A percentile compares a stretch with the other conserved stretches of the same genome.
Conservation (phyloP, 2,888 invertebrate species). For the Norana najaformis region DNA sequence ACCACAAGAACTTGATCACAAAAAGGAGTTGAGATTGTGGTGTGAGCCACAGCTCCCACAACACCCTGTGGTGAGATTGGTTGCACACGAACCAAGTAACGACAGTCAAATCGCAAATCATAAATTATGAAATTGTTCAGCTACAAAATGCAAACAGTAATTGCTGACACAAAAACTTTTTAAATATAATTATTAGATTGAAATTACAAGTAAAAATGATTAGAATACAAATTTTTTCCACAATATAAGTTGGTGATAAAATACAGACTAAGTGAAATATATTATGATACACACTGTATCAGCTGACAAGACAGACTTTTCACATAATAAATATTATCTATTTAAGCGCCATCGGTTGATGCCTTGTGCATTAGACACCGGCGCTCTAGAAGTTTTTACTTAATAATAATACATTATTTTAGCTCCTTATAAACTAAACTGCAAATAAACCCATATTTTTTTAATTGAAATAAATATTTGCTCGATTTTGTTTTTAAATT, state of each 20-base stretch:
- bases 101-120: slow-evolving; percentile 53
- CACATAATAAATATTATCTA: not conserved
- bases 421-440: not conserved
- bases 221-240: not conserved
- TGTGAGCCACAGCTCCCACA: slow-evolving; percentile 41
- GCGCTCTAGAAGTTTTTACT: too few species aligned
- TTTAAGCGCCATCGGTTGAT: too few species aligned
- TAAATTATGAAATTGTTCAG: slow-evolving; percentile 49
- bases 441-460: not conserved
- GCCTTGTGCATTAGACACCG: too few species aligned
- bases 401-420: too few species aligned
- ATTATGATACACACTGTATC: not conserved
- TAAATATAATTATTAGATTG: not conserved
- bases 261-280: too few species aligned
- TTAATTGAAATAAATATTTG: not conserved
- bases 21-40: slow-evolving; percentile 46
- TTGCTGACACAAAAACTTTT: not conserved
- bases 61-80: slow-evolving; percentile 43
- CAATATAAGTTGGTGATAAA: not conserved
- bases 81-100: slow-evolving; percentile 51
- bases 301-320: not conserved
- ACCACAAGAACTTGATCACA: slow-evolving; percentile 45
- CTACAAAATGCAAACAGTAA: slow-evolving; percentile 39
- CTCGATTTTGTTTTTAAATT: too few species aligned
- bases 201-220: not conserved